phyloP scores from a whole-genome alignment of 2,888 invertebrate species.

The Cataglyphis altisquamis region DNA sequence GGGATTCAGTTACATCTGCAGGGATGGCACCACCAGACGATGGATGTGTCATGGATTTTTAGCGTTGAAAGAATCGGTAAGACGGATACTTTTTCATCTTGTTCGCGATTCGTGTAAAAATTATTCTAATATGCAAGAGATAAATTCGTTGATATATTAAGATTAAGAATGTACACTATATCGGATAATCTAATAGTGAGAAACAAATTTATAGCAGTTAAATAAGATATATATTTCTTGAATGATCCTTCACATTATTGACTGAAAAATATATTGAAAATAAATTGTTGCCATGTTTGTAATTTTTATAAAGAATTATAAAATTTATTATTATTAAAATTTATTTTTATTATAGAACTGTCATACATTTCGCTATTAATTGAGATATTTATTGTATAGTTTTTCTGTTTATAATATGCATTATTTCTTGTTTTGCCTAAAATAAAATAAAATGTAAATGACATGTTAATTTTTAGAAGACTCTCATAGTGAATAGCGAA shows the following conservation, averaged over 20 bases:
- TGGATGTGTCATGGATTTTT: slow-evolving; percentile 99
- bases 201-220: not conserved
- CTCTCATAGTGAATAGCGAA: not conserved
- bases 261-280: not conserved
- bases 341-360: not conserved
- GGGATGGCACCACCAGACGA: slow-evolving; percentile 98
- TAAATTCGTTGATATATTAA: slow-evolving; percentile 1
- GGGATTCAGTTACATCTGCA: slow-evolving; percentile 99
- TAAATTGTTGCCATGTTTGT: not conserved
- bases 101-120: not conserved
- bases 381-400: not conserved
- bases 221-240: not conserved
- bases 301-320: not conserved
- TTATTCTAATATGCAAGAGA: not conserved
- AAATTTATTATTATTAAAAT: not conserved
- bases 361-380: not conserved
- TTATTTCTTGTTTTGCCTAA: not conserved
- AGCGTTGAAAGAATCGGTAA: slow-evolving; percentile 96
- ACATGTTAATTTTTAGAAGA: not conserved
- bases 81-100: slow-evolving; percentile 65
- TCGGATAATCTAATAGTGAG: not conserved
- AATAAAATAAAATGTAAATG: slow-evolving; percentile 2
- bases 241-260: not conserved
- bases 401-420: not conserved
- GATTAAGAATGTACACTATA: slow-evolving; percentile 3